Percentiles rank a stretch among this genome's conserved stretches.
Conservation (phyloP, 2,888 invertebrate species). For the Cactoblastis cactorum region DNA sequence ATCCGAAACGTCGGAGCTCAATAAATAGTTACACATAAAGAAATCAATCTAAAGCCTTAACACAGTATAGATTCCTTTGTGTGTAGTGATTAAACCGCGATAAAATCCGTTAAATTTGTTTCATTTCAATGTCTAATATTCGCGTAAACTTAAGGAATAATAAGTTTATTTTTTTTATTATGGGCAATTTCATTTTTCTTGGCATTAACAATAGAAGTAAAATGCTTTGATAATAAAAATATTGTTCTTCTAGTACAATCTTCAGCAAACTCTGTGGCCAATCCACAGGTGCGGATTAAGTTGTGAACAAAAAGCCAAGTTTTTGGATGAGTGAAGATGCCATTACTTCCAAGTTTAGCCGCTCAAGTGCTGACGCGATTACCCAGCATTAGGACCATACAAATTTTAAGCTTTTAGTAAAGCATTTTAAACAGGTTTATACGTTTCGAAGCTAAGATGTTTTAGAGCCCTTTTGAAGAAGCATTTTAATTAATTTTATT, state of each 20-base stretch:
- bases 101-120: too few relatives aligned
- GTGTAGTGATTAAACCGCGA: too few relatives aligned
- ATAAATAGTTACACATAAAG: too few relatives aligned
- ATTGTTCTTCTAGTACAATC: background rate
- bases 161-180: too few relatives aligned
- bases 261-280: background rate
- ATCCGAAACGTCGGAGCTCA: too few relatives aligned
- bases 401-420: background rate
- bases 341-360: background rate
- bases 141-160: too few relatives aligned
- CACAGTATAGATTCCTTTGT: too few relatives aligned
- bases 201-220: too few relatives aligned
- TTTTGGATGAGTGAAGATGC: background rate
- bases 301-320: constrained; percentile 7
- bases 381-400: background rate
- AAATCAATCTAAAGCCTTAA: too few relatives aligned
- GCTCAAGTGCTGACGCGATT: background rate
- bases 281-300: constrained; percentile 8
- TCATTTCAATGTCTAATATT: too few relatives aligned
- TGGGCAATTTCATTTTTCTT: too few relatives aligned
- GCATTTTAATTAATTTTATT: too few relatives aligned
- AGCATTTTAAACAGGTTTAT: background rate
- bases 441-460: background rate
- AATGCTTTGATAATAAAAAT: background rate
- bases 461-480: background rate